These are phyloP conservation scores for Podarcis cretensis DNA, from an alignment of 2,113 vertebrate species.

Conservation along the genomic window DNA sequence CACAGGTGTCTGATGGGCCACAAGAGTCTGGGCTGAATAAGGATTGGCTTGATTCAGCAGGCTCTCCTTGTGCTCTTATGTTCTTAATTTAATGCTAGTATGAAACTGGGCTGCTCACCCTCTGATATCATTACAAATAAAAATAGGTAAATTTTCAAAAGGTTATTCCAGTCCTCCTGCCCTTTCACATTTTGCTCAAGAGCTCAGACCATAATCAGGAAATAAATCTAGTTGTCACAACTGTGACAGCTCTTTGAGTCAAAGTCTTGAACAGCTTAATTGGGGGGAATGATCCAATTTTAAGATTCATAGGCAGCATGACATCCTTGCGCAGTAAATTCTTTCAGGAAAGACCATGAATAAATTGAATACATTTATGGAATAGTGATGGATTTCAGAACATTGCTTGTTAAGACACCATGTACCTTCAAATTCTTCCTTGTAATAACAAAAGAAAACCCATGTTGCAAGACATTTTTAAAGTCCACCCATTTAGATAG, in stretches of 20 bases:
- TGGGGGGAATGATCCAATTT: constrained; percentile 66
- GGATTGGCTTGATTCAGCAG: too few relatives aligned
- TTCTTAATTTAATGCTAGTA: constrained; percentile 57
- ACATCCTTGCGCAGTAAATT: constrained; percentile 56
- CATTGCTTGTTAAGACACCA: constrained; percentile 52
- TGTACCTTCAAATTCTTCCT: constrained; percentile 49
- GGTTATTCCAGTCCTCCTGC: constrained; percentile 66
- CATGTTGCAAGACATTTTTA: not conserved
- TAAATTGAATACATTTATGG: constrained; percentile 70
- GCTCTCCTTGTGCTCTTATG: too few relatives aligned
- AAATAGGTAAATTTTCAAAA: constrained; percentile 68
- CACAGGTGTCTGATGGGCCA: too few relatives aligned
- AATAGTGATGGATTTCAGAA: constrained; percentile 72
- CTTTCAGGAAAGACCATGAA: constrained; percentile 63
- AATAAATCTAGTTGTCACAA: constrained; percentile 68
- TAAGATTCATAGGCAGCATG: constrained; percentile 61
- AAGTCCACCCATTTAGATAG: not conserved
- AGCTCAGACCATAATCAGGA: constrained; percentile 61
- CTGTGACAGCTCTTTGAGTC: constrained; percentile 69
- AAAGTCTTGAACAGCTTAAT: constrained; percentile 62
- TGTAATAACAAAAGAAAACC: not conserved
- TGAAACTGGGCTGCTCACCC: constrained; percentile 50
- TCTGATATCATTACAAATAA: constrained; percentile 69
- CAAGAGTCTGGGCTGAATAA: too few relatives aligned
- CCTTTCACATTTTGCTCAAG: constrained; percentile 68